Percentiles rank a stretch among this genome's conserved stretches.
These are phyloP conservation scores for Gobionotothen gibberifrons DNA, from an alignment of 2,797 vertebrate genomes.

Conservation along the genomic window DNA sequence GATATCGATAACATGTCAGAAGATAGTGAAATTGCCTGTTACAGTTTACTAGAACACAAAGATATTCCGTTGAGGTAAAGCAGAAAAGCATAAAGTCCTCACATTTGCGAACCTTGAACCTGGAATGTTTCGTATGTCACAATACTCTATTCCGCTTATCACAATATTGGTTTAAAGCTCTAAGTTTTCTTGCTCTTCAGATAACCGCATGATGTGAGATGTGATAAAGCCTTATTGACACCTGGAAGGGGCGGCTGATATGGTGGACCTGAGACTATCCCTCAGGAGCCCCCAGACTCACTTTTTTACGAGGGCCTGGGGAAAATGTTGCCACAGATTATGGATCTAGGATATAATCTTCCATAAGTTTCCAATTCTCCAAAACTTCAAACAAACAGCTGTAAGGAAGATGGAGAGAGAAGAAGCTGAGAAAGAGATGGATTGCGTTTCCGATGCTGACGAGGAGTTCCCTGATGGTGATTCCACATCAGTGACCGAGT, in stretches of 20 bases:
- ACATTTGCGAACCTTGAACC: neutral
- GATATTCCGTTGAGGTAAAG: neutral
- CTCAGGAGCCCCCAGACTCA: slow-evolving; percentile 50
- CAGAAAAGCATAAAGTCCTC: neutral
- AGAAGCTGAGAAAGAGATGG: slow-evolving; percentile 71
- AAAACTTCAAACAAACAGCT: slow-evolving; percentile 48
- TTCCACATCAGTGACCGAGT: slow-evolving; percentile 24
- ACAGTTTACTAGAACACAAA: neutral
- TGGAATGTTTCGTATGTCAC: neutral
- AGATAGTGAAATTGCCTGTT: neutral
- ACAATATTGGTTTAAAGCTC: neutral
- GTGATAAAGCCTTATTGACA: slow-evolving; percentile 26
- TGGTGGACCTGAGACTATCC: slow-evolving; percentile 48
- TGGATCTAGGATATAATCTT: slow-evolving; percentile 62
- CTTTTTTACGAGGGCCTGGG: slow-evolving; percentile 53
- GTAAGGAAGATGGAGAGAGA: slow-evolving; percentile 72
- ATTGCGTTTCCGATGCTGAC: slow-evolving; percentile 53
- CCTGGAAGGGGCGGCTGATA: slow-evolving; percentile 49
- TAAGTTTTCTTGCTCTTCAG: slow-evolving; percentile 57
- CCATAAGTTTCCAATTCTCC: slow-evolving; percentile 50
- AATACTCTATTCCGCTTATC: neutral
- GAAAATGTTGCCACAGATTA: slow-evolving; percentile 55
- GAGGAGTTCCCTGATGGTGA: slow-evolving; percentile 63
- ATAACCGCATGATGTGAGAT: slow-evolving; percentile 47
- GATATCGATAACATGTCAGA: too few relatives aligned